Conservation (phyloP, 2,888 invertebrate species). For the Cephalotes varians region DNA sequence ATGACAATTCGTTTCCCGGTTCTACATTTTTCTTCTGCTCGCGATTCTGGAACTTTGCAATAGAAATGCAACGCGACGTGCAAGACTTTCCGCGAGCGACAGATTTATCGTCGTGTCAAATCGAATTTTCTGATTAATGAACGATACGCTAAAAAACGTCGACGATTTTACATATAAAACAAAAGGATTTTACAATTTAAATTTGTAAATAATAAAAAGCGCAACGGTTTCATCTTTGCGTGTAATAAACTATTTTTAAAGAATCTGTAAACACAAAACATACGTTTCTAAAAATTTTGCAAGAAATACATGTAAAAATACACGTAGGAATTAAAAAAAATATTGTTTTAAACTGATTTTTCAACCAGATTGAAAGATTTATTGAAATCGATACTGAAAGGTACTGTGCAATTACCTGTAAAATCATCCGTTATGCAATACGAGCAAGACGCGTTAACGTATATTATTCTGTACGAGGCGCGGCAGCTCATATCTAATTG, state of each 20-base stretch:
- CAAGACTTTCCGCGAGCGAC: conserved; percentile 2
- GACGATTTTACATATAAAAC: background rate
- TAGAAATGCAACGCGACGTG: background rate
- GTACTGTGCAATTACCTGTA: background rate
- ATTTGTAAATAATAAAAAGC: background rate
- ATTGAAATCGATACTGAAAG: conserved; percentile 12
- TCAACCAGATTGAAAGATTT: background rate
- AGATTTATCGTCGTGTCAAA: conserved; percentile 18
- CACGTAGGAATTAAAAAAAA: background rate
- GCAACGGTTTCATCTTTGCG: background rate
- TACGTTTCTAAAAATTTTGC: background rate
- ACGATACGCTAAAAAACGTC: background rate
- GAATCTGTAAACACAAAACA: background rate
- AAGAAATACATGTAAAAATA: background rate
- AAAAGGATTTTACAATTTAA: too few relatives aligned
- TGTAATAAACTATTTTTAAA: background rate
- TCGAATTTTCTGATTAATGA: conserved; percentile 44
- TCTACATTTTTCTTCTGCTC: conserved; percentile 26
- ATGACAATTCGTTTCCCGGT: conserved; percentile 38
- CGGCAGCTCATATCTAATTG: conserved; percentile 28
- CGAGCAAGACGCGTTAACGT: conserved; percentile 25
- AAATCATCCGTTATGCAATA: conserved; percentile 4
- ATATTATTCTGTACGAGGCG: conserved; percentile 19
- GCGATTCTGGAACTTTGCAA: conserved; percentile 31
- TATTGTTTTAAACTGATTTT: background rate